Evolutionary conservation across 2,113 vertebrate genomes (phyloP).

Genomic region (Phalacrocorax aristotelis): DNA sequence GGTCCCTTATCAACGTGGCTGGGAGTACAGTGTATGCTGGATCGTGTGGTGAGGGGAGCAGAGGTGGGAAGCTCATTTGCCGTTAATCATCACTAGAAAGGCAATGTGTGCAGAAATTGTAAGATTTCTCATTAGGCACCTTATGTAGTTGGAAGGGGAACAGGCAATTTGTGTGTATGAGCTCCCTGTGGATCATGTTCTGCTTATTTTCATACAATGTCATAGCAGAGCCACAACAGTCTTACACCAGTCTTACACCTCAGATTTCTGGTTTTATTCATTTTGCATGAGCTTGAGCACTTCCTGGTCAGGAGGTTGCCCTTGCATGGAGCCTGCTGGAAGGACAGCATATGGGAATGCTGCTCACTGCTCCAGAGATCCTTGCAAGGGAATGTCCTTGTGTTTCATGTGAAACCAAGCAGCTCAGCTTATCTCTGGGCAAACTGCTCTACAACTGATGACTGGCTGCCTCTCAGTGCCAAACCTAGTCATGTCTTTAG

Average conservation of each 20-base stretch:
- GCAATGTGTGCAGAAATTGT: neutral
- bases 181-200: neutral
- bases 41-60: neutral
- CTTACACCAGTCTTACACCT: neutral
- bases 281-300: neutral
- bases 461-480: neutral
- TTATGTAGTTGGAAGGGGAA: neutral
- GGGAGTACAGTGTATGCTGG: neutral
- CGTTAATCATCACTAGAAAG: neutral
- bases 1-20: neutral
- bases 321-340: neutral
- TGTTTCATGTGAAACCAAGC: neutral
- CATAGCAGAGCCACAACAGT: neutral
- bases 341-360: neutral
- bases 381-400: neutral
- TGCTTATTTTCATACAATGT: neutral
- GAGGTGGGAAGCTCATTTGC: neutral
- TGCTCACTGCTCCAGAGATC: neutral
- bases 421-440: neutral
- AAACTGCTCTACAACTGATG: neutral
- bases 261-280: neutral
- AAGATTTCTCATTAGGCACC: neutral
- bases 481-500: neutral
- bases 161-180: neutral
- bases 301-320: neutral